These are phyloP conservation scores for Poecile montanus DNA, from an alignment of 2,797 vertebrate genomes.

Conservation along the genomic window DNA sequence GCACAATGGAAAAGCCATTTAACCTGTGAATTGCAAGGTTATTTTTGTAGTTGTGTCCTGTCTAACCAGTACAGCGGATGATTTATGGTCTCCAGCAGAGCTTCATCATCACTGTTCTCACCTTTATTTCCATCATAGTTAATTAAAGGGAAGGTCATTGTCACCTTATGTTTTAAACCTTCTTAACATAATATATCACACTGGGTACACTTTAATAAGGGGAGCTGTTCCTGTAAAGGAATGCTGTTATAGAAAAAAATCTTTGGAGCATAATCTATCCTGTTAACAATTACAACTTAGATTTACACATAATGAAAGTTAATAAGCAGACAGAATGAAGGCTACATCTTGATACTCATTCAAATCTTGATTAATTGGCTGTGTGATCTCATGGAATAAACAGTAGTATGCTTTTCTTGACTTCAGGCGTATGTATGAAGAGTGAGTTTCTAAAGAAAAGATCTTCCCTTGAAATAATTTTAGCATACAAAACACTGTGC, in stretches of 20 bases:
- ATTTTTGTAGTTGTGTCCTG: slow-evolving; percentile 86
- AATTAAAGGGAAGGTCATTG: slow-evolving; percentile 99
- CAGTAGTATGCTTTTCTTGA: slow-evolving; percentile 48
- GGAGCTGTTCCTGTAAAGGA: slow-evolving; percentile 78
- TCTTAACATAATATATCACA: slow-evolving; percentile 99
- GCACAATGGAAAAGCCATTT: slow-evolving; percentile 80
- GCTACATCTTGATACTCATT: slow-evolving; percentile 73
- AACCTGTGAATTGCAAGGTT: slow-evolving; percentile 93
- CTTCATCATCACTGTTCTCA: slow-evolving; percentile 94
- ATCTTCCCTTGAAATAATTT: slow-evolving; percentile 54
- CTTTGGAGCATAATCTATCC: slow-evolving; percentile 80
- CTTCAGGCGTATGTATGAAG: slow-evolving; percentile 33
- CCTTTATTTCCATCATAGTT: slow-evolving; percentile 99
- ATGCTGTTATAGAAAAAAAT: slow-evolving; percentile 81
- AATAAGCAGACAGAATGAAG: slow-evolving; percentile 81
- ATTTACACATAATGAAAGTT: slow-evolving; percentile 80
- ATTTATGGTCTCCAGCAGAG: slow-evolving; percentile 92
- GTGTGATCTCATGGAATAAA: slow-evolving; percentile 71
- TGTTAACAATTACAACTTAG: slow-evolving; percentile 80
- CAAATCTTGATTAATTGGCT: slow-evolving; percentile 78
- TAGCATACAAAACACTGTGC: slow-evolving; percentile 28
- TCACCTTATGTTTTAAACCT: slow-evolving; percentile 91
- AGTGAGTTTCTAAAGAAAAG: slow-evolving; percentile 51
- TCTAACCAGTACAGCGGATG: slow-evolving; percentile 79
- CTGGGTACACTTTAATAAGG: slow-evolving; percentile 83